Percentiles rank a stretch among this genome's conserved stretches.
Evolutionary conservation across 2,797 vertebrate species (phyloP).

Genomic region (Dipus sagitta): DNA sequence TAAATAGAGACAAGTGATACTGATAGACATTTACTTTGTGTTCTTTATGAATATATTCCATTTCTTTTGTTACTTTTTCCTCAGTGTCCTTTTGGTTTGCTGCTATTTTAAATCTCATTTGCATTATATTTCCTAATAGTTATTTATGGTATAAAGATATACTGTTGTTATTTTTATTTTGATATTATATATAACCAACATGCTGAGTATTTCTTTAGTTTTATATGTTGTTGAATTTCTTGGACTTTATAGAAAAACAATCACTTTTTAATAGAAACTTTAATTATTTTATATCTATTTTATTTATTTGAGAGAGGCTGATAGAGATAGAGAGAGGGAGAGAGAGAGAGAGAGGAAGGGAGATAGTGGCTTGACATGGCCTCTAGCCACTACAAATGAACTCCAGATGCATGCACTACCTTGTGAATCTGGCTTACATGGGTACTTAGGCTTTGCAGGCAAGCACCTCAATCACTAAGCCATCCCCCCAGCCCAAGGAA

Average conservation of each 20-base stretch:
- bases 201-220: background rate
- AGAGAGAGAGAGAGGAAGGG: no score
- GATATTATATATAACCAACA: background rate
- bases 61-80: constrained; percentile 13
- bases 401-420: no score
- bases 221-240: background rate
- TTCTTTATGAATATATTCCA: background rate
- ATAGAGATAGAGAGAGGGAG: no score
- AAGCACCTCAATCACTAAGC: no score
- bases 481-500: background rate
- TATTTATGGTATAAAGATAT: background rate
- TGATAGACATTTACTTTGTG: background rate
- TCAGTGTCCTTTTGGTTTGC: background rate
- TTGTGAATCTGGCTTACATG: no score
- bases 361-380: no score
- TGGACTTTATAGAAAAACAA: constrained; percentile 20
- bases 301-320: no score
- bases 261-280: background rate
- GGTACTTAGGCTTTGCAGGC: no score
- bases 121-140: background rate
- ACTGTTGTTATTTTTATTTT: background rate
- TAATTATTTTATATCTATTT: no score
- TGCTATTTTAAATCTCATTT: constrained; percentile 19
- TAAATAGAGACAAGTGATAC: background rate
- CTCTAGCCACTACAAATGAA: no score